Conservation (phyloP, 2,113 vertebrate species). For the Pandion haliaetus region DNA sequence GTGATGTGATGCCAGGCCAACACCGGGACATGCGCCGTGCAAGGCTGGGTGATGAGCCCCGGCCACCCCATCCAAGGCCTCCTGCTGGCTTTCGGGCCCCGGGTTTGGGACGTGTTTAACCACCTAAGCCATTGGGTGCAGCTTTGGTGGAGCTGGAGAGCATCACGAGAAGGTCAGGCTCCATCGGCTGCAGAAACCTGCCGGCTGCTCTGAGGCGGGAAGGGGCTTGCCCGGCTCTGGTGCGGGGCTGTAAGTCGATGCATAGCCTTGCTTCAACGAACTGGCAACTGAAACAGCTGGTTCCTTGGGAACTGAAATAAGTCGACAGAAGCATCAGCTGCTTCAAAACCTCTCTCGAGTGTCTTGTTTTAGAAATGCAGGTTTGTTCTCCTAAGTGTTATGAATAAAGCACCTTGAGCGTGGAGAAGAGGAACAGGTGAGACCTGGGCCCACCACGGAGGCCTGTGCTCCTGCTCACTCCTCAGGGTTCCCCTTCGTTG, state of each 20-base stretch:
- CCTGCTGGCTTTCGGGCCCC: neutral
- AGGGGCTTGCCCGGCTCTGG: neutral
- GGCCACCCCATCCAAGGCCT: neutral
- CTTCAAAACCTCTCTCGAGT: neutral
- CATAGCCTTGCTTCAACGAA: neutral
- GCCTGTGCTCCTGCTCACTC: neutral
- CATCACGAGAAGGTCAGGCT: neutral
- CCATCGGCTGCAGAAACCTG: neutral
- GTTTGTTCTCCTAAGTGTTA: neutral
- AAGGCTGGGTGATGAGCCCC: rapidly evolving
- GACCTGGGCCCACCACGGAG: neutral
- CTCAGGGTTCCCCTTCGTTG: neutral
- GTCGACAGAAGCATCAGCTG: neutral
- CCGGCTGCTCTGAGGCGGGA: neutral
- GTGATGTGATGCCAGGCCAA: rapidly evolving
- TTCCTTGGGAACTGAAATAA: neutral
- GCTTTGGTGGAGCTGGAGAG: neutral
- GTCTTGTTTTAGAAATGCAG: neutral
- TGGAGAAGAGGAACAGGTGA: neutral
- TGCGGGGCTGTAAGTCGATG: neutral
- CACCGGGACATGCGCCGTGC: rapidly evolving
- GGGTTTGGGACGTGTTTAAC: neutral
- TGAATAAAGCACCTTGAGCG: neutral
- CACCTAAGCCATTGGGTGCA: neutral
- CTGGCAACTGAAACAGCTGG: neutral